A percentile compares a stretch with the other conserved stretches of the same genome.
These are phyloP conservation scores for Chaenogobius annularis DNA, from an alignment of 2,113 vertebrate genomes.

Conservation along the genomic window DNA sequence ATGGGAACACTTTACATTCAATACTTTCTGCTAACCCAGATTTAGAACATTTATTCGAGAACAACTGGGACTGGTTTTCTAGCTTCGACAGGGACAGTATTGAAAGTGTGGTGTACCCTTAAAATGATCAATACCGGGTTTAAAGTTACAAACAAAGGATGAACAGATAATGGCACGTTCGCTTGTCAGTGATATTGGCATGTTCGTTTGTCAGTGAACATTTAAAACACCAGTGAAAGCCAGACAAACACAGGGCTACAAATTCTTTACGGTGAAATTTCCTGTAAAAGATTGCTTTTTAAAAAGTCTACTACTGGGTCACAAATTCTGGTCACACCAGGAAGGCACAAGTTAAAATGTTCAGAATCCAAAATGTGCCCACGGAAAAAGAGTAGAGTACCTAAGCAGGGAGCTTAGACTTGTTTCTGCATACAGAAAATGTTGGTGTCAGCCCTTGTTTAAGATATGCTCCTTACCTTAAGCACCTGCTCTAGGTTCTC, in stretches of 20 bases:
- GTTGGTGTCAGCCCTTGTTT: not conserved
- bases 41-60: not conserved
- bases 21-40: not conserved
- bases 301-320: not conserved
- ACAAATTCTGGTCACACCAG: not conserved
- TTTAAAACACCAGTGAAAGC: not conserved
- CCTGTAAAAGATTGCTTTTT: too few species aligned
- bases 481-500: conserved; percentile 99
- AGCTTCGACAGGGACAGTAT: too few species aligned
- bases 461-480: conserved; percentile 81
- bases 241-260: not conserved
- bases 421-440: conserved; percentile 20
- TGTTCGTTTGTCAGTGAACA: too few species aligned
- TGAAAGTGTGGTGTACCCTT: not conserved
- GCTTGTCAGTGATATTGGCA: not conserved
- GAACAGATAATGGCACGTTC: not conserved
- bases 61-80: too few species aligned
- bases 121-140: not conserved
- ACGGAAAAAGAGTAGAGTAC: conserved; percentile 10
- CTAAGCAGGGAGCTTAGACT: conserved; percentile 26
- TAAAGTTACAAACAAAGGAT: not conserved
- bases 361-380: not conserved
- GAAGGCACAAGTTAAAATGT: not conserved
- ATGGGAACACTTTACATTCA: not conserved
- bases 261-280: too few species aligned